Evolutionary conservation across 2,113 vertebrate genomes (phyloP).

Genomic region (Entelurus aequoreus): DNA sequence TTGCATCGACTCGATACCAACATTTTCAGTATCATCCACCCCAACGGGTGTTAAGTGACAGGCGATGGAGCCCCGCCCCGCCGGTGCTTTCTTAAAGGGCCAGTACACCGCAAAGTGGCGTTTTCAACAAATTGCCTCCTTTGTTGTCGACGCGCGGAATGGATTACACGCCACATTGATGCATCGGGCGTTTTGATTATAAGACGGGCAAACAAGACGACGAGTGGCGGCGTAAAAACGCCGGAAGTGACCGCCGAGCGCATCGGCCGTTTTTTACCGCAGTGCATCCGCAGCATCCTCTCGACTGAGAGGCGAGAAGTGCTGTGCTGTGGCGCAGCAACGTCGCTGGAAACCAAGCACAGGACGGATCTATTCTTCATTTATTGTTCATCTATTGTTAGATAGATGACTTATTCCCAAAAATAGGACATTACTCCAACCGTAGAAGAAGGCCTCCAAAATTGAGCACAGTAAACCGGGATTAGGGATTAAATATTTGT

Average conservation of each 20-base stretch:
- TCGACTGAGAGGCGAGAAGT: constrained; percentile 7
- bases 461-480: constrained; percentile 24
- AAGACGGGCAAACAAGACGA: neutral
- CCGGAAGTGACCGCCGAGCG: neutral
- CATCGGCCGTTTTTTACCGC: constrained; percentile 61
- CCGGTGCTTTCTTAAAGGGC: constrained; percentile 34
- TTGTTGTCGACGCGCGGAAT: neutral
- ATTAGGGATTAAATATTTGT: constrained; percentile 6
- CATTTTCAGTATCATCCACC: too few relatives aligned
- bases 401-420: constrained; percentile 33
- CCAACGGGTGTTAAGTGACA: neutral
- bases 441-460: constrained; percentile 22
- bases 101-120: neutral
- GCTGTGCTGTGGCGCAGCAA: constrained; percentile 28
- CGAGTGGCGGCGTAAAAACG: neutral
- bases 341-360: neutral
- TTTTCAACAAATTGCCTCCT: neutral
- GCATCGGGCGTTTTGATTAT: neutral
- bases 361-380: neutral
- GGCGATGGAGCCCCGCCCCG: neutral
- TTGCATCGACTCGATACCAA: too few relatives aligned
- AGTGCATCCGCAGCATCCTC: constrained; percentile 63
- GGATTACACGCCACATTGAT: neutral
- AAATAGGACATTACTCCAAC: constrained; percentile 4
- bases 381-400: constrained; percentile 1